Conservation (phyloP, 2,888 invertebrate species). For the Melieria picta region DNA sequence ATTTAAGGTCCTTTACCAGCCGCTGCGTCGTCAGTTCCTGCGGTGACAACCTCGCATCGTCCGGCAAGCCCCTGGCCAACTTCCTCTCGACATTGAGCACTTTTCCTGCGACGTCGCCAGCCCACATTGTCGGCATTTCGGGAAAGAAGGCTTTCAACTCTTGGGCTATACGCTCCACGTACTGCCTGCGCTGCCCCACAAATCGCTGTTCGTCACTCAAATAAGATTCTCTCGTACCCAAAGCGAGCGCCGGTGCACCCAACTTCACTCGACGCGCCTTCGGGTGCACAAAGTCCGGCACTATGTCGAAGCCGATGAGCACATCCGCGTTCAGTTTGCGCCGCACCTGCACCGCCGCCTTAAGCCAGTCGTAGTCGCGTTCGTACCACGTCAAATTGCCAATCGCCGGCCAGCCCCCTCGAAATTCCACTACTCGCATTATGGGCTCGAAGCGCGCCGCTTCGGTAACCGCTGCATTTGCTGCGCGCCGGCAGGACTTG, state of each 20-base stretch:
- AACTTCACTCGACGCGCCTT: constrained; percentile 56
- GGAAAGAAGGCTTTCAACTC: constrained; percentile 54
- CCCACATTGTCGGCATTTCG: constrained; percentile 51
- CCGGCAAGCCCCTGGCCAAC: constrained; percentile 56
- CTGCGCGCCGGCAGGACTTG: constrained; percentile 51
- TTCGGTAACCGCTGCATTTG: constrained; percentile 45
- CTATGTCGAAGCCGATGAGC: constrained; percentile 58
- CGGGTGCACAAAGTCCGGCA: constrained; percentile 54
- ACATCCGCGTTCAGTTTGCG: constrained; percentile 57
- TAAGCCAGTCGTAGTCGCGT: constrained; percentile 59
- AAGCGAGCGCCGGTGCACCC: constrained; percentile 54
- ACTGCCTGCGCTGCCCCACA: constrained; percentile 43
- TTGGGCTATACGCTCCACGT: constrained; percentile 45
- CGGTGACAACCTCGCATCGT: constrained; percentile 48
- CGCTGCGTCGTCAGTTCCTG: constrained; percentile 53
- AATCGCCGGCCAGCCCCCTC: constrained; percentile 59
- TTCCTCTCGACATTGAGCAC: constrained; percentile 54
- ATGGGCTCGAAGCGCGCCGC: constrained; percentile 46
- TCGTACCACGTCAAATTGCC: constrained; percentile 53
- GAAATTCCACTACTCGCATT: constrained; percentile 49
- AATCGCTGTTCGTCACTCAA: constrained; percentile 42
- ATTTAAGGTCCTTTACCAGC: constrained; percentile 51
- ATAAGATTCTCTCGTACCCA: constrained; percentile 49
- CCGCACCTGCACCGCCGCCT: constrained; percentile 54
- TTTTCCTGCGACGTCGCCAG: constrained; percentile 52